phyloP scores from a whole-genome alignment of 2,797 vertebrate genomes.

The Chaenodraco wilsoni region DNA sequence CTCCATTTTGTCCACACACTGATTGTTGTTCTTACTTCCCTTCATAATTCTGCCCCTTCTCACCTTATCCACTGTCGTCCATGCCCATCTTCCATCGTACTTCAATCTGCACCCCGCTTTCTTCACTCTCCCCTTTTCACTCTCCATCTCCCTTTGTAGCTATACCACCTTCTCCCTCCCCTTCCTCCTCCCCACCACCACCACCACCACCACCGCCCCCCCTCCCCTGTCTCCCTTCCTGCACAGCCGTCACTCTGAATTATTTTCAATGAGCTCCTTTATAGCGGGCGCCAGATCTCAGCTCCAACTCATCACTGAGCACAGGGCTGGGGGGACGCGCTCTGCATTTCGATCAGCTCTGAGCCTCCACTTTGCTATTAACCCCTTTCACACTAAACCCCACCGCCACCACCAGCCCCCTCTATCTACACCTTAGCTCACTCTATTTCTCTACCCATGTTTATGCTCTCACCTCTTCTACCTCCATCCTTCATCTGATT shows the following conservation, averaged over 20 bases:
- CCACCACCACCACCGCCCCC: constrained; percentile 28
- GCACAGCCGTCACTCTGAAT: constrained; percentile 94
- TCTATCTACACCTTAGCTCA: constrained; percentile 60
- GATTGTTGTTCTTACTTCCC: constrained; percentile 56
- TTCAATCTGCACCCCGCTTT: constrained; percentile 62
- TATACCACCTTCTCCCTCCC: constrained; percentile 54
- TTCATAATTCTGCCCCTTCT: constrained; percentile 62
- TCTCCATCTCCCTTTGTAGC: constrained; percentile 63
- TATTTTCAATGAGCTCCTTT: constrained; percentile 96
- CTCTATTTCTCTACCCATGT: constrained; percentile 64
- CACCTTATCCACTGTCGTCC: constrained; percentile 58
- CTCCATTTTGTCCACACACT: constrained; percentile 26
- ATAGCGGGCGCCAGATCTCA: constrained; percentile 92
- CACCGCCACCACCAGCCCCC: constrained; percentile 46
- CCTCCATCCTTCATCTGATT: constrained; percentile 56
- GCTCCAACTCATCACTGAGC: constrained; percentile 93
- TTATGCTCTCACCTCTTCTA: constrained; percentile 63
- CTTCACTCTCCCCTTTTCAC: constrained; percentile 63
- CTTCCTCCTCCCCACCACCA: constrained; percentile 48
- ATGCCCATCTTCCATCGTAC: constrained; percentile 48
- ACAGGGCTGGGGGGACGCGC: constrained; percentile 84
- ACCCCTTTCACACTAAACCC: constrained; percentile 89
- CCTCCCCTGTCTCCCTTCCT: constrained; percentile 79
- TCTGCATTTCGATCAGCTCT: constrained; percentile 90
- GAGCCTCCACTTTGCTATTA: constrained; percentile 91